A percentile compares a stretch with the other conserved stretches of the same genome.
Conservation (phyloP, 1,140 invertebrate species). For the Elysia chlorotica region DNA sequence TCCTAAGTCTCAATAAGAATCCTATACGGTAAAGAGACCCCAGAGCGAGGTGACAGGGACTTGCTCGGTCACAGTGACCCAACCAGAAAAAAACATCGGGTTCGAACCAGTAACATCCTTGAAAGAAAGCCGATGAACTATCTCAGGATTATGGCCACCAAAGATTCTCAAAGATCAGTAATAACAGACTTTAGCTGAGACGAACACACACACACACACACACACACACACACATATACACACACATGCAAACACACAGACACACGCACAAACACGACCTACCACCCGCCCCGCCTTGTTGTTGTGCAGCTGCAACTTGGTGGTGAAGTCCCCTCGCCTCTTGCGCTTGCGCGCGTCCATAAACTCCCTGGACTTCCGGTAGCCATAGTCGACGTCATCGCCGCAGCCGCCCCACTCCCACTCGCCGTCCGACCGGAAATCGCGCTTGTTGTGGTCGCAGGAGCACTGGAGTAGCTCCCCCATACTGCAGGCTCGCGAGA, state of each 20-base stretch:
- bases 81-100: too few species aligned
- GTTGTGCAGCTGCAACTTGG: conserved; percentile 57
- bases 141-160: too few species aligned
- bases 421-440: conserved; percentile 72
- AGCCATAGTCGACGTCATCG: conserved; percentile 92
- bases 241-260: not conserved
- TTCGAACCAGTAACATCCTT: too few species aligned
- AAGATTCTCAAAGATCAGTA: too few species aligned
- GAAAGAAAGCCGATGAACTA: too few species aligned
- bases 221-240: conserved; percentile 10
- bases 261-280: conserved; percentile 18
- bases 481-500: conserved; percentile 76
- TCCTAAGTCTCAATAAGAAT: too few species aligned
- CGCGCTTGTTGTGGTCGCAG: conserved; percentile 52
- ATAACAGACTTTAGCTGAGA: too few species aligned
- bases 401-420: conserved; percentile 98
- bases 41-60: too few species aligned
- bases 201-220: too few species aligned
- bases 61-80: too few species aligned
- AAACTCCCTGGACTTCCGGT: conserved; percentile 91
- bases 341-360: conserved; percentile 83
- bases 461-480: conserved; percentile 55
- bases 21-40: too few species aligned
- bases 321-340: conserved; percentile 49
- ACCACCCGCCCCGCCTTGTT: conserved; percentile 61